A percentile compares a stretch with the other conserved stretches of the same genome.
Evolutionary conservation across 2,888 invertebrate genomes (phyloP).

Genomic region (Lithophane ornitopus): DNA sequence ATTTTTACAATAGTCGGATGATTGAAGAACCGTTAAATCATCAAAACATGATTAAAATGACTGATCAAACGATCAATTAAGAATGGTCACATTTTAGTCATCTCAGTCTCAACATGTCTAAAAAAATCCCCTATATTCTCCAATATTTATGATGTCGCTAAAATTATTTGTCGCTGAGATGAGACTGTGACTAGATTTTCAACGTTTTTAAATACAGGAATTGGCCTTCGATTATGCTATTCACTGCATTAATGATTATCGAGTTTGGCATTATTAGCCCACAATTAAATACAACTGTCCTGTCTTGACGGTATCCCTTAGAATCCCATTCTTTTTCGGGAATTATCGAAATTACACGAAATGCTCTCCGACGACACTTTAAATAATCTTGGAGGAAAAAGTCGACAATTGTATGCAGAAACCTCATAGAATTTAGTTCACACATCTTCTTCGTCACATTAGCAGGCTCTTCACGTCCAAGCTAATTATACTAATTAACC

Average conservation of each 20-base stretch:
- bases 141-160: too few relatives aligned
- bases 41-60: not conserved
- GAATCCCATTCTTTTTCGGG: not conserved
- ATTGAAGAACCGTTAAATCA: not conserved
- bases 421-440: constrained; percentile 52
- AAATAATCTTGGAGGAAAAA: not conserved
- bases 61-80: not conserved
- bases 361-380: not conserved
- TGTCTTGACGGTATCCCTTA: not conserved
- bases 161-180: too few relatives aligned
- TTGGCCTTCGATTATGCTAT: too few relatives aligned
- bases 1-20: not conserved
- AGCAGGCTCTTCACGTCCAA: constrained; percentile 43
- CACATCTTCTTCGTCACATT: constrained; percentile 43
- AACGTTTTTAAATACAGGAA: too few relatives aligned
- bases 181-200: too few relatives aligned
- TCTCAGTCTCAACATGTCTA: too few relatives aligned
- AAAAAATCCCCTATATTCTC: too few relatives aligned
- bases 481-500: constrained; percentile 59
- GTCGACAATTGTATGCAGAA: not conserved
- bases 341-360: not conserved
- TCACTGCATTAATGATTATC: not conserved
- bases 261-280: not conserved
- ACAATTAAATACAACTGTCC: not conserved
- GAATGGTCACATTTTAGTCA: too few relatives aligned